These are phyloP conservation scores for Cyclophora albipunctata DNA, from an alignment of 2,888 invertebrate genomes.

Conservation along the genomic window DNA sequence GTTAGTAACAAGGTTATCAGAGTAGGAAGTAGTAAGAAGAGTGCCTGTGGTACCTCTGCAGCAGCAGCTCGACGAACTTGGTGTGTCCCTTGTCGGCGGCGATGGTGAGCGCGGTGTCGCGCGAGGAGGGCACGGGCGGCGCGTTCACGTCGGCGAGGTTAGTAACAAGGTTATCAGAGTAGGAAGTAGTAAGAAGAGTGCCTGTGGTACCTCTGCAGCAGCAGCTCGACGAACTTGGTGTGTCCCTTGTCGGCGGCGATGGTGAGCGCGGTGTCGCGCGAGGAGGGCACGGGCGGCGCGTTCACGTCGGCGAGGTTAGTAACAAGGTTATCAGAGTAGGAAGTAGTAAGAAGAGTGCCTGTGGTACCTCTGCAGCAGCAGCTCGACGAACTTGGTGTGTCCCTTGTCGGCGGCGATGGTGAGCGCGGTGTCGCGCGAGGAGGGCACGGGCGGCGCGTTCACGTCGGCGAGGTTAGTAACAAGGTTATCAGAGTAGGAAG, in stretches of 20 bases:
- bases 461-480: no score
- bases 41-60: conserved; percentile 70
- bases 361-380: conserved; percentile 79
- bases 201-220: conserved; percentile 76
- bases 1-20: no score
- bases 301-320: no score
- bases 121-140: conserved; percentile 96
- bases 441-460: conserved; percentile 99
- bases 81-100: conserved; percentile 99
- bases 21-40: no score
- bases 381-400: conserved; percentile 93
- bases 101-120: conserved; percentile 98
- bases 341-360: no score
- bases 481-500: no score
- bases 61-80: conserved; percentile 89
- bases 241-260: conserved; percentile 99
- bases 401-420: conserved; percentile 99
- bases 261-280: conserved; percentile 97
- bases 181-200: no score
- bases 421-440: conserved; percentile 97
- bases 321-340: no score
- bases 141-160: no score
- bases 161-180: no score
- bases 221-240: conserved; percentile 90
- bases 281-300: conserved; percentile 98